Percentiles rank a stretch among this genome's conserved stretches.
Conservation (phyloP, 2,797 vertebrate species). For the Leptodactylus fallax region DNA sequence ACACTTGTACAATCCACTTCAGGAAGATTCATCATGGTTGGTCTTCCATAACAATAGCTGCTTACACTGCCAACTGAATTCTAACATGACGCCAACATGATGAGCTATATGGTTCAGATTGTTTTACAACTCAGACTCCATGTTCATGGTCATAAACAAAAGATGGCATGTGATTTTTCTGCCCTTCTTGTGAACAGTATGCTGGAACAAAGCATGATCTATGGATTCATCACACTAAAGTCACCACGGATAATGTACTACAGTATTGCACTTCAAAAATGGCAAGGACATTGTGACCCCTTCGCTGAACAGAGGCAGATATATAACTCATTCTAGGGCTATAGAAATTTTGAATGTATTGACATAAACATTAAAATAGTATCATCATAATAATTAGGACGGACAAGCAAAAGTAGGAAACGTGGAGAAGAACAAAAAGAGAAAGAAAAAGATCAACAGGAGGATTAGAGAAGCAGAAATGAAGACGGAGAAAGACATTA, state of each 20-base stretch:
- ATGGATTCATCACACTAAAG: conserved; percentile 29
- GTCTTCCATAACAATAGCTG: not conserved
- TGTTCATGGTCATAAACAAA: conserved; percentile 20
- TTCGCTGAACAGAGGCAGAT: not conserved
- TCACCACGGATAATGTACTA: conserved; percentile 26
- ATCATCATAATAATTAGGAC: not conserved
- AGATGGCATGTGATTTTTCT: conserved; percentile 29
- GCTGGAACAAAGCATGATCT: conserved; percentile 29
- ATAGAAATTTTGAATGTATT: not conserved
- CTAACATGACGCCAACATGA: conserved; percentile 8
- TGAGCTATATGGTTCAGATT: conserved; percentile 1
- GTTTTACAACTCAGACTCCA: conserved; percentile 14
- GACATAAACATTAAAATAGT: not conserved
- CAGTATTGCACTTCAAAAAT: conserved; percentile 4
- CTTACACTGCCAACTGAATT: not conserved
- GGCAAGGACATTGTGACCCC: conserved; percentile 28
- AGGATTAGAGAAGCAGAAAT: not conserved
- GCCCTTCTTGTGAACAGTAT: conserved; percentile 9
- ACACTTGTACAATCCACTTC: conserved; percentile 3
- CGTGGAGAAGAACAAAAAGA: not conserved
- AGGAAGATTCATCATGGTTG: not conserved
- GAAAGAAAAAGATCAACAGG: not conserved
- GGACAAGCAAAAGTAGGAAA: not conserved
- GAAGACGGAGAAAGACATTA: not conserved
- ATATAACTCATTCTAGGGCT: not conserved